Conservation (phyloP, 2,113 vertebrate species). For the Oryzias javanicus region DNA sequence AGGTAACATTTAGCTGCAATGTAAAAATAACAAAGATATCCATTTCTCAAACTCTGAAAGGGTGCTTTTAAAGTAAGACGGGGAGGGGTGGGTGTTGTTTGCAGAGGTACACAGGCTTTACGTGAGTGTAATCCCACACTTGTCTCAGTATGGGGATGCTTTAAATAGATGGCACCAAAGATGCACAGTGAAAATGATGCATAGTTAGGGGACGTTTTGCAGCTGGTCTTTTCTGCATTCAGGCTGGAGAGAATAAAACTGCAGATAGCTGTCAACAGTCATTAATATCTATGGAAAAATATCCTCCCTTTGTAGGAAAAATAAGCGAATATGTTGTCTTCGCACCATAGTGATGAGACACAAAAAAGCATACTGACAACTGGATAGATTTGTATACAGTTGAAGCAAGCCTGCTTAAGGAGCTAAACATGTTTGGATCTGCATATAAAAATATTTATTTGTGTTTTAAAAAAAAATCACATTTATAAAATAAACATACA, state of each 20-base stretch:
- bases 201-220: slow-evolving; percentile 40
- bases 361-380: slow-evolving; percentile 45
- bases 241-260: slow-evolving; percentile 43
- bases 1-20: too few species aligned
- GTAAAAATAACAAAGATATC: too few species aligned
- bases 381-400: slow-evolving; percentile 25
- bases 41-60: slow-evolving; percentile 1
- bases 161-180: slow-evolving; percentile 20
- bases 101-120: slow-evolving; percentile 8
- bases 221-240: slow-evolving; percentile 41
- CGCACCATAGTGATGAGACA: slow-evolving; percentile 48
- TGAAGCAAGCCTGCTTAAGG: slow-evolving; percentile 24
- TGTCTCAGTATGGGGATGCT: slow-evolving; percentile 24
- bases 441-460: slow-evolving; percentile 16
- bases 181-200: slow-evolving; percentile 32
- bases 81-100: slow-evolving; percentile 1
- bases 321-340: slow-evolving; percentile 30
- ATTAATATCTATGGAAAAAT: slow-evolving; percentile 25
- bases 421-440: too few species aligned
- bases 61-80: slow-evolving; percentile 10
- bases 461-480: not conserved
- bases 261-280: slow-evolving; percentile 45
- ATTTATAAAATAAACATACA: too few species aligned
- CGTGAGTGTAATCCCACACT: slow-evolving; percentile 18
- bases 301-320: slow-evolving; percentile 33